A percentile compares a stretch with the other conserved stretches of the same genome.
These are phyloP conservation scores for Drosophila rubida DNA, from an alignment of 2,888 invertebrate genomes.

Conservation along the genomic window DNA sequence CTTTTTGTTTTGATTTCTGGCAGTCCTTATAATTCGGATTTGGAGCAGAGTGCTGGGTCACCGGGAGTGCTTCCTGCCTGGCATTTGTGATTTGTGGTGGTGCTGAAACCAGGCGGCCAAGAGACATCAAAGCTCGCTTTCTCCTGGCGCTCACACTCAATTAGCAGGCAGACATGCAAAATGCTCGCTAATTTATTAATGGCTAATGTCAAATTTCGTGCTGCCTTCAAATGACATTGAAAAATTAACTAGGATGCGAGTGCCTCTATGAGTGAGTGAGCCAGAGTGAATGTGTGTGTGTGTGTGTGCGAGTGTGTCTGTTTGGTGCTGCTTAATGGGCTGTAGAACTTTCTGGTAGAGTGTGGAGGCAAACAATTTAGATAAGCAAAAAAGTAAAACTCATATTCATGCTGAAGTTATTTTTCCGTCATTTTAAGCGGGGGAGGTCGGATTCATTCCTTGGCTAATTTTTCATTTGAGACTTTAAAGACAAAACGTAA, in stretches of 20 bases:
- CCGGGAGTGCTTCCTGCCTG: background rate
- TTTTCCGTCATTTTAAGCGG: background rate
- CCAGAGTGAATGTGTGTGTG: conserved; percentile 8
- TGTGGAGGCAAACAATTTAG: conserved; percentile 68
- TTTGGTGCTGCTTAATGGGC: conserved; percentile 60
- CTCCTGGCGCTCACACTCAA: conserved; percentile 51
- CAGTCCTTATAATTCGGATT: conserved; percentile 55
- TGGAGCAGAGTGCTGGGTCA: conserved; percentile 4
- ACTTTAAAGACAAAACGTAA: conserved; percentile 51
- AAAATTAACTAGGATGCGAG: conserved; percentile 58
- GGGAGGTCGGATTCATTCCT: background rate
- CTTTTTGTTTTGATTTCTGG: conserved; percentile 27
- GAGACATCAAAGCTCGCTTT: conserved; percentile 44
- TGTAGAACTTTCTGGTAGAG: conserved; percentile 39
- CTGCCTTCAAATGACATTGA: conserved; percentile 71
- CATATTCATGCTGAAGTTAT: conserved; percentile 1
- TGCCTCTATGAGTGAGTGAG: conserved; percentile 11
- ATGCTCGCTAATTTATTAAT: conserved; percentile 72
- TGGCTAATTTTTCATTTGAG: conserved; percentile 13
- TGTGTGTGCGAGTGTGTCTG: conserved; percentile 5
- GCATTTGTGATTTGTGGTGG: conserved; percentile 57
- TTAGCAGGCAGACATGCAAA: conserved; percentile 55
- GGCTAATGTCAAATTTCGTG: conserved; percentile 66
- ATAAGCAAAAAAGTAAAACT: conserved; percentile 53
- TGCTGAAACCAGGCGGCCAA: conserved; percentile 30